Evolutionary conservation across 2,797 vertebrate genomes (phyloP), one percentile per base, ranked within the genome.

Genomic region (Melanotaenia parkinsoni): DNA sequence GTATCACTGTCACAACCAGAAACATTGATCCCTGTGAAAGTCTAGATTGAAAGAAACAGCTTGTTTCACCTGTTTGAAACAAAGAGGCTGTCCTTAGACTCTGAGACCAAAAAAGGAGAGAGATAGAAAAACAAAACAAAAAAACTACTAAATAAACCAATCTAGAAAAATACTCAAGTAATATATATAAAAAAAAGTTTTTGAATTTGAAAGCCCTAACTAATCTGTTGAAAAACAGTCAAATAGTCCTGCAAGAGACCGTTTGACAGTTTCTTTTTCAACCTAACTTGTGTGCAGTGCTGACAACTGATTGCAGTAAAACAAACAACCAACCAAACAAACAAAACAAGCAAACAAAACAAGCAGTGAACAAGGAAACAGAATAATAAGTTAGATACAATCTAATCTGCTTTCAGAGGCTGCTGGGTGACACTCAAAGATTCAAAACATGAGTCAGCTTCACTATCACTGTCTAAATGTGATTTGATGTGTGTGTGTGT

Each of bases 401-500:
- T 81, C 86, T 32, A 69, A 77, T 69, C 58, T 81, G 70, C 63
- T 66, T 70, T 68, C 67, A 85, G 87, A 93, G 94, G 94, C 93
- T 93, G 94, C 82, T 71, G 88, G 76, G 87, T 92, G 94, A 95
- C 92, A 91, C 86, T 86, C 85, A 88, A 92, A 83, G 93, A 75
- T 85, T 79, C 79, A 82, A 84, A 89, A 75, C 67, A 53, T 87
- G 50, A 76, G 75, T 88, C 75, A 86, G 45, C 72, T 54, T 50
- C 68, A 76, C 72, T 82, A 81, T 91, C 77, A 86, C 58, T 86
- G 86, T 89, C 89, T 93, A 88, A 92, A 93, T 94, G 94, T 64
- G 91, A 94, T 96, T 95, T 94, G 92, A n/a, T 47, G 20, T n/a
- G 91, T 91, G 87, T 92, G 74, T 91, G 92, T 91, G 82, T 93